phyloP scores from a whole-genome alignment of 2,113 vertebrate species.

The Rhabdomys dilectus region DNA sequence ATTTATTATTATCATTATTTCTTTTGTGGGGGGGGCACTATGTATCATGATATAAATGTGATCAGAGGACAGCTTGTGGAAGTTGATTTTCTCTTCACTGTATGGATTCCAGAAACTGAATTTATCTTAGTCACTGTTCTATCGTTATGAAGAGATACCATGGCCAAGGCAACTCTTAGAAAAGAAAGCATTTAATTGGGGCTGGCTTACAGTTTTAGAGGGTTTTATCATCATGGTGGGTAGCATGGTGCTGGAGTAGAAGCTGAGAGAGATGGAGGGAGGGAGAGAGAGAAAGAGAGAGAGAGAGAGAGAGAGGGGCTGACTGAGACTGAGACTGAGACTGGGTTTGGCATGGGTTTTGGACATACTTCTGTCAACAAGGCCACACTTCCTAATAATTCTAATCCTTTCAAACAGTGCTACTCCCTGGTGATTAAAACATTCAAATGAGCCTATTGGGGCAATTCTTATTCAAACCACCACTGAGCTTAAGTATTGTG shows the following conservation, averaged over 20 bases:
- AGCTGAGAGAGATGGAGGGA: background rate
- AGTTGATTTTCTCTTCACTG: background rate
- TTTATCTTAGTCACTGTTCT: background rate
- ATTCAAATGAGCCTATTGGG: background rate
- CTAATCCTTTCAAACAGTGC: background rate
- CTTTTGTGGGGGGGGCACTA: background rate
- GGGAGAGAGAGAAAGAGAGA: background rate
- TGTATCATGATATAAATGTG: no score
- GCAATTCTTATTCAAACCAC: background rate
- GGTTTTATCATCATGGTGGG: background rate
- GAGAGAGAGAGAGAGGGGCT: background rate
- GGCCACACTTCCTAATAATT: background rate
- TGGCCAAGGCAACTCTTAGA: background rate
- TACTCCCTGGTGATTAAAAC: background rate
- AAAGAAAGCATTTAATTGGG: background rate
- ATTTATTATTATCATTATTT: background rate
- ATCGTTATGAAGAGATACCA: background rate
- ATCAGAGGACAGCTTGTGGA: background rate
- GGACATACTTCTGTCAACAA: background rate
- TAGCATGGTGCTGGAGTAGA: background rate
- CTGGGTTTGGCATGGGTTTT: background rate
- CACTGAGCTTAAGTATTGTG: background rate
- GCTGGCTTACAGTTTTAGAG: background rate
- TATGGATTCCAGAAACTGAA: background rate
- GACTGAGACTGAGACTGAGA: background rate